These are phyloP conservation scores for Trichonephila clavata DNA, from an alignment of 1,140 invertebrate genomes.

Conservation along the genomic window DNA sequence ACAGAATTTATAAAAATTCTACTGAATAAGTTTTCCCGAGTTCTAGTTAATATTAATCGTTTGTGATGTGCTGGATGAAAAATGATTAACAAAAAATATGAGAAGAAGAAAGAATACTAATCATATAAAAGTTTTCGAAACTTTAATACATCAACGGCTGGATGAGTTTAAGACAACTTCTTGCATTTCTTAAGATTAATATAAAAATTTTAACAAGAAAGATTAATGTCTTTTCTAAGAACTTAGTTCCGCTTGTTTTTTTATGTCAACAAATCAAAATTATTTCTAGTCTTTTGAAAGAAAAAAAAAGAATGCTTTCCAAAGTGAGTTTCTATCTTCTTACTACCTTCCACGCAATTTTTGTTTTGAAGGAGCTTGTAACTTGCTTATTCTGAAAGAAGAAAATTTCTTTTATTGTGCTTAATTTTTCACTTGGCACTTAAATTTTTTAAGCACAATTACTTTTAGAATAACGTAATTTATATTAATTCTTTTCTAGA, in stretches of 20 bases:
- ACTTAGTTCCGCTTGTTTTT: neutral
- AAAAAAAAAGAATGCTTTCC: neutral
- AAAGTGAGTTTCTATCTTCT: neutral
- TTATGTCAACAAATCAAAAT: neutral
- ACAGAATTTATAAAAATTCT: neutral
- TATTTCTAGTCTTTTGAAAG: neutral
- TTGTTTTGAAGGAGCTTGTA: neutral
- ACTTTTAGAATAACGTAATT: too few species aligned
- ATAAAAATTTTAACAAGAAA: neutral
- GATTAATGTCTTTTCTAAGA: neutral
- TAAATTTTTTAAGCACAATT: too few species aligned
- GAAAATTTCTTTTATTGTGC: too few species aligned
- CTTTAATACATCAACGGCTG: neutral
- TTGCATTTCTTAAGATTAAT: neutral
- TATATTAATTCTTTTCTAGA: too few species aligned
- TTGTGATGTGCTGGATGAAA: neutral
- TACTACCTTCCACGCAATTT: neutral
- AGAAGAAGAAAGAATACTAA: neutral
- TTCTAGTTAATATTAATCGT: neutral
- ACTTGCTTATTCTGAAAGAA: too few species aligned
- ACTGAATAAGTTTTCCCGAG: neutral
- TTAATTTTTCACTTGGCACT: too few species aligned
- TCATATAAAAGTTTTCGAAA: neutral
- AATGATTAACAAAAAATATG: neutral
- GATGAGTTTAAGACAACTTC: neutral